Evolutionary conservation across 2,888 invertebrate genomes (phyloP).

Genomic region (Emmelina monodactyla): DNA sequence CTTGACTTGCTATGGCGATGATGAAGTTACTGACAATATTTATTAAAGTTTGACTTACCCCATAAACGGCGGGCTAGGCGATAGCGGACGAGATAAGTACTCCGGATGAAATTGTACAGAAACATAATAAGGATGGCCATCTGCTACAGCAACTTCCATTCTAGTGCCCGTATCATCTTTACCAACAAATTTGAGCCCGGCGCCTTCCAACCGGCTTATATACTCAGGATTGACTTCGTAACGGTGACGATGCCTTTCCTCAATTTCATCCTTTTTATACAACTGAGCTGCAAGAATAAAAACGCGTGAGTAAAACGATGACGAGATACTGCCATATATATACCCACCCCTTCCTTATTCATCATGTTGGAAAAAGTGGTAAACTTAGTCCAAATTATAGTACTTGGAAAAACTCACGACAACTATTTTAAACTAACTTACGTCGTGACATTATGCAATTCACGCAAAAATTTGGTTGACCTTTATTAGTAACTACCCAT

Average conservation of each 20-base stretch:
- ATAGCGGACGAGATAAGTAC: slow-evolving; percentile 89
- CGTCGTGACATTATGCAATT: no score
- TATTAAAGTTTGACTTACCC: slow-evolving; percentile 59
- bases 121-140: slow-evolving; percentile 90
- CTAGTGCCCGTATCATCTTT: slow-evolving; percentile 82
- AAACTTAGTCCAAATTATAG: no score
- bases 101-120: slow-evolving; percentile 99
- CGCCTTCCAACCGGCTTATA: slow-evolving; percentile 77
- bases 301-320: no score
- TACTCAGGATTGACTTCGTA: slow-evolving; percentile 96
- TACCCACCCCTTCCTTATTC: no score
- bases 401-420: no score
- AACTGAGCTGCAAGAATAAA: slow-evolving; percentile 66
- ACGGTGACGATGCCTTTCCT: slow-evolving; percentile 96
- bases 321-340: no score
- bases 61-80: slow-evolving; percentile 94
- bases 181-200: slow-evolving; percentile 90
- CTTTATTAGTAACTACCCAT: no score
- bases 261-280: slow-evolving; percentile 81
- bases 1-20: no score
- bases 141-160: slow-evolving; percentile 94
- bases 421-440: no score
- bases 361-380: no score
- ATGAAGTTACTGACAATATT: no score
- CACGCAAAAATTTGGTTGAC: no score